Base-by-base conservation (phyloP, 2,888 invertebrate species). In the Herminia tarsipennalis region DNA sequence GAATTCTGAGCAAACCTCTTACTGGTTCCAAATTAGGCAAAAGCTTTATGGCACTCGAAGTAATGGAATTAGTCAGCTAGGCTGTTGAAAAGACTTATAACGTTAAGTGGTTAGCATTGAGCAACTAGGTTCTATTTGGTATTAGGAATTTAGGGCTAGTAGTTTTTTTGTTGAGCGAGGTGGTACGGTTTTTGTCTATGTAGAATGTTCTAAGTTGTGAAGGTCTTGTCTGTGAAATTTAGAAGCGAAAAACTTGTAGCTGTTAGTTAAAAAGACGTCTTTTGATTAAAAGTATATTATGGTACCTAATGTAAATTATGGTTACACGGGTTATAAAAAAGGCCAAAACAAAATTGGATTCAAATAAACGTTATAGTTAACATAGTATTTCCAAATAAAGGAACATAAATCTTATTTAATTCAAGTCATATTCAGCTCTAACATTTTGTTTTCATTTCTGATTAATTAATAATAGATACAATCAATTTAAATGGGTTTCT, bases 21-120 rank as follows among this genome's bases (percentile, higher is more conserved):
- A 42, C 47, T 13, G 16, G n/a, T 21, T 36, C 66, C 63, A 63
- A 66, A 66, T 55, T 57, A 50, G 65, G 66, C 5, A 35, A 10
- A 34, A 18, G 32, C 27, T 42, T 56, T 55, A 62, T 48, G 55
- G 25, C 24, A 4, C 41, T 50, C 27, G 13, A 24, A 41, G 44
- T 44, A 50, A 49, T 32, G 27, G 48, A 51, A 55, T 53, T 53
- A 62, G 59, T 36, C 34, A 55, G 34, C 22, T 10, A 29, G 29
- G 9, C 14, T 16, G 27, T 46, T 42, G 22, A 50, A 53, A 35
- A 46, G 50, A 44, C 32, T 49, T 10, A 9, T 22, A 30, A 20
- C 39, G 35, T 45, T 22, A 24, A 42, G 30, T 38, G 16, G 17
- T n/a, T 30, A 21, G 27, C 5, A 21, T 30, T 48, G 12, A 18